Percentiles rank a stretch among this genome's conserved stretches.
These are phyloP conservation scores for Girardia tigrina DNA, from an alignment of 2,888 invertebrate species.

Conservation along the genomic window DNA sequence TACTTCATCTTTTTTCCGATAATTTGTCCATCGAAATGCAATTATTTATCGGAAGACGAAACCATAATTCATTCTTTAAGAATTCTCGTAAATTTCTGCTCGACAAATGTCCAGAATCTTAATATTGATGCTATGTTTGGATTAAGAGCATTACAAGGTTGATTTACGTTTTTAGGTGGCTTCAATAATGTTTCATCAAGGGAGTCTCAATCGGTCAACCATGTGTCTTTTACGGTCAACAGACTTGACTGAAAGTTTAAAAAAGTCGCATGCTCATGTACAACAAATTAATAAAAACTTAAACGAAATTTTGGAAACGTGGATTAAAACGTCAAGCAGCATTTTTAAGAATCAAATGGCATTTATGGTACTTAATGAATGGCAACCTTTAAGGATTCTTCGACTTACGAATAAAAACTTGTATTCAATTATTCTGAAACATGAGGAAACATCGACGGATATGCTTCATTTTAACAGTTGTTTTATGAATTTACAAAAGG, in stretches of 20 bases:
- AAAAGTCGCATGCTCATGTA: no score
- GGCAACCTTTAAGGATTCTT: neutral
- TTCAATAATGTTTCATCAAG: neutral
- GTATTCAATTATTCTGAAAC: neutral
- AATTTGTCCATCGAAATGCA: no score
- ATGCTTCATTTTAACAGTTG: neutral
- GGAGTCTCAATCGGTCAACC: no score
- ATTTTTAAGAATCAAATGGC: neutral
- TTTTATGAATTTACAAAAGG: neutral
- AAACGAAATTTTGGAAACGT: neutral
- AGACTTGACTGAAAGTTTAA: neutral
- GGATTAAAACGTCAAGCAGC: neutral
- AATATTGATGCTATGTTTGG: slow-evolving; percentile 3
- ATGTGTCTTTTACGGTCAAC: no score
- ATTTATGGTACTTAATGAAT: neutral
- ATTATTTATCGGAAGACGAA: no score
- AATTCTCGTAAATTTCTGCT: no score
- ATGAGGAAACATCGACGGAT: neutral
- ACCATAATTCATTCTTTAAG: no score
- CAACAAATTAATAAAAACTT: no score
- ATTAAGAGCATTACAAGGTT: neutral
- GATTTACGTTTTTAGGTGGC: neutral
- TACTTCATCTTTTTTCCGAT: no score
- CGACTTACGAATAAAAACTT: neutral
- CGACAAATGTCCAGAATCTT: no score